Base-by-base conservation (phyloP, 2,888 invertebrate species). In the Ischnura elegans region DNA sequence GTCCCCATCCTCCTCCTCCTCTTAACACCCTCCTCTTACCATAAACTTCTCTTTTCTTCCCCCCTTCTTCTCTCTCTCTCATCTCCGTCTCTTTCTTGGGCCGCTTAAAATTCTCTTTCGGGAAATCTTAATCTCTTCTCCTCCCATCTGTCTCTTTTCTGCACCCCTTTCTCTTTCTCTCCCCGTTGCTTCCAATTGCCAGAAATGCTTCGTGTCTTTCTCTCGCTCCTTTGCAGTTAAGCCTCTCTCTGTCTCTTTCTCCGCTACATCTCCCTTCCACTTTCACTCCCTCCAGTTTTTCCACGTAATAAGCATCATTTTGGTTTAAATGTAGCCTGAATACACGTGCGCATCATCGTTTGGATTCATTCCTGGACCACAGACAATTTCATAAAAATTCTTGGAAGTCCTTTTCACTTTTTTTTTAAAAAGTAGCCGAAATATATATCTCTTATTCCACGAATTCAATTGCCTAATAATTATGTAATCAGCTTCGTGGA, bases 251-350 rank as follows among this genome's bases (percentile, higher is more conserved):
- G n/a, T n/a, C n/a, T n/a, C n/a, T n/a, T n/a, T n/a, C n/a, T n/a
- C n/a, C n/a, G n/a, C n/a, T n/a, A n/a, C n/a, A 85, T 85, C 43
- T 43, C 21, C 45, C 25, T 86, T 46, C 13, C n/a, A 45, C n/a
- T 43, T 6, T n/a, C 43, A 4, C 16, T 43, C 36, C 2, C 43
- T 85, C 43, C 29, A 19, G 42, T 36, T 85, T 43, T 6, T 8
- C 86, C 46, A 16, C 46, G 13, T 45, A 43, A 85, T 85, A 25
- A 86, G 86, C 86, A n/a, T 86, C 86, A n/a, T 46, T 86, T 86
- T 19, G 21, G 46, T 46, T 21, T 0, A 45, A 86, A 86, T 86
- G 86, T 45, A 42, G 25, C 19, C 16, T n/a, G n/a, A 13, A n/a
- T 25, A 61, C n/a, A 61, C 61, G 21, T 47, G 19, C 51, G 51